Conservation (phyloP, 2,113 vertebrate genomes). For the Seriola rivoliana region DNA sequence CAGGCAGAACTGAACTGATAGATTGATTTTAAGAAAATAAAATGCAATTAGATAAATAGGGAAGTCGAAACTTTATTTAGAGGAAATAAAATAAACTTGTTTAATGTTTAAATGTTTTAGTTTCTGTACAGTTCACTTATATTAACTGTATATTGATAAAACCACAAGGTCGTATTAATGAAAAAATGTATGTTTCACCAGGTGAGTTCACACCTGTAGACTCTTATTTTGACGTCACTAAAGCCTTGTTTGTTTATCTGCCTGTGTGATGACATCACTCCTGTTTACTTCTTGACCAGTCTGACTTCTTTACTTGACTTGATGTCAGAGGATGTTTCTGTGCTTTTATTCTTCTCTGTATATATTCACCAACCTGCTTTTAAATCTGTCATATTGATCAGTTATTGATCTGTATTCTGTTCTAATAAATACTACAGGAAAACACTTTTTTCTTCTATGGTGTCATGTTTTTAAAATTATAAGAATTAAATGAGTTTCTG, state of each 20-base stretch:
- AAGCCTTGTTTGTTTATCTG: slow-evolving; percentile 35
- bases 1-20: background rate
- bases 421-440: slow-evolving; percentile 56
- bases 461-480: background rate
- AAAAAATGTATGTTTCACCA: background rate
- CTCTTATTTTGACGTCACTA: slow-evolving; percentile 25
- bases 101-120: background rate
- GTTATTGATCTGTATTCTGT: slow-evolving; percentile 34
- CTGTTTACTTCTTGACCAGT: slow-evolving; percentile 11
- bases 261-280: slow-evolving; percentile 39
- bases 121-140: background rate
- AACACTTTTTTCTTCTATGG: background rate
- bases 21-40: slow-evolving; percentile 1
- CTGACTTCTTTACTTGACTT: background rate
- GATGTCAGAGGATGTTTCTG: slow-evolving; percentile 10
- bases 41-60: background rate
- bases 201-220: slow-evolving; percentile 17
- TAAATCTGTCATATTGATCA: slow-evolving; percentile 35
- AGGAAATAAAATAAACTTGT: background rate
- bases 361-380: slow-evolving; percentile 38
- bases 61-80: background rate
- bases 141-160: slow-evolving; percentile 12
- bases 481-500: too few species aligned
- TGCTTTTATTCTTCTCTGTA: slow-evolving; percentile 13
- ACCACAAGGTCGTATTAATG: background rate